A percentile compares a stretch with the other conserved stretches of the same genome.
These are phyloP conservation scores for Opisthocomus hoazin DNA, from an alignment of 2,113 vertebrate species.

Conservation along the genomic window DNA sequence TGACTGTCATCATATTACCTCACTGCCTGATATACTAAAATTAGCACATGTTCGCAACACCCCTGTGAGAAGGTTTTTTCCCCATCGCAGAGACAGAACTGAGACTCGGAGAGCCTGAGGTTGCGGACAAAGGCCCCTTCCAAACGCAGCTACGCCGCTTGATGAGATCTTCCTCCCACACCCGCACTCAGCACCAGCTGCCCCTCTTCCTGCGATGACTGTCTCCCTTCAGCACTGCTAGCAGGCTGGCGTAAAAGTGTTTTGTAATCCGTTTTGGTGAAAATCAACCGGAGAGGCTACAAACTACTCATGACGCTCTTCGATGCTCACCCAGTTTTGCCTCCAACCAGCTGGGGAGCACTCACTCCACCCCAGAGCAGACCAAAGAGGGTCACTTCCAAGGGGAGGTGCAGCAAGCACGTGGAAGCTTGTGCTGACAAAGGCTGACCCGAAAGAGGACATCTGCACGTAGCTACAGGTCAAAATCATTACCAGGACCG, in stretches of 20 bases:
- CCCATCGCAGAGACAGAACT: not conserved
- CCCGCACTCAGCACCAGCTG: conserved; percentile 5
- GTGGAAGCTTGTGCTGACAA: not conserved
- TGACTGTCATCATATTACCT: conserved; percentile 41
- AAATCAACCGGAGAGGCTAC: conserved; percentile 3
- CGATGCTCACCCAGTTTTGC: not conserved
- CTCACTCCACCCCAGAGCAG: not conserved
- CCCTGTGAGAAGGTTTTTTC: not conserved
- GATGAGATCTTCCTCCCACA: conserved; percentile 43
- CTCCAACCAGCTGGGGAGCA: not conserved
- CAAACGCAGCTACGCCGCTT: not conserved
- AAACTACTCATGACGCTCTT: not conserved
- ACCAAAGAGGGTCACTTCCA: not conserved
- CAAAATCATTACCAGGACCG: not conserved
- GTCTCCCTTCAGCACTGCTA: conserved; percentile 29
- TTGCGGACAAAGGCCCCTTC: conserved; percentile 42
- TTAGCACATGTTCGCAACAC: not conserved
- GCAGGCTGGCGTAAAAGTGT: not conserved
- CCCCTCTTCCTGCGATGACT: conserved; percentile 46
- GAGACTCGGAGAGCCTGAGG: not conserved
- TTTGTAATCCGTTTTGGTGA: not conserved
- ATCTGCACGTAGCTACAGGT: not conserved
- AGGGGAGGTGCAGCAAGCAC: not conserved
- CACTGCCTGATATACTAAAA: conserved; percentile 15
- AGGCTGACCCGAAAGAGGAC: not conserved